Conservation (phyloP, 2,888 invertebrate genomes). For the Strigamia transsilvanica region DNA sequence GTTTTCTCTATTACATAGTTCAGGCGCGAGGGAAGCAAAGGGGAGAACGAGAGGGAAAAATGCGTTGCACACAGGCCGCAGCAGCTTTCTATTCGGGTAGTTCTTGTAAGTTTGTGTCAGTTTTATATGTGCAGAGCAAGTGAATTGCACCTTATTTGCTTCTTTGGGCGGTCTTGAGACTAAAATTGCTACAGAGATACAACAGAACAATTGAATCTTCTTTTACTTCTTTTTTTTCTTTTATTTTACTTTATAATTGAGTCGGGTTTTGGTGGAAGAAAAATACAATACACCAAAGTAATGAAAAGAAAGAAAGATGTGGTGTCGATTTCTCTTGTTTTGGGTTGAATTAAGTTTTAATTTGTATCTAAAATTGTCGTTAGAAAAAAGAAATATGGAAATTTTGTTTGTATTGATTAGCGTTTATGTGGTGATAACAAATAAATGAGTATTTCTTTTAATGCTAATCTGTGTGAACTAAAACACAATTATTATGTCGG, state of each 20-base stretch:
- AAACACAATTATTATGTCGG: no score
- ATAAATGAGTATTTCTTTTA: no score
- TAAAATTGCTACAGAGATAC: background rate
- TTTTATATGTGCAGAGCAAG: background rate
- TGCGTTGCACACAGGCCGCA: background rate
- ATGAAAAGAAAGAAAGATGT: no score
- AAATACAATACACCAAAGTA: no score
- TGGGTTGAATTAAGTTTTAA: no score
- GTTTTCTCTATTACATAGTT: conserved; percentile 2
- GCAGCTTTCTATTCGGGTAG: background rate
- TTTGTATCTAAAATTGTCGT: no score
- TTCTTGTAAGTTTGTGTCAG: conserved; percentile 2
- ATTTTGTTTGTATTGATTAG: no score
- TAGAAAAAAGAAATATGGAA: no score
- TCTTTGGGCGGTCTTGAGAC: background rate
- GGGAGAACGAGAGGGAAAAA: background rate
- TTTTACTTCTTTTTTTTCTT: background rate
- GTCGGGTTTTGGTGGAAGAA: background rate
- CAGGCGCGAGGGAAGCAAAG: background rate
- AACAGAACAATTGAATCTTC: background rate
- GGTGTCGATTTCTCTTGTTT: no score
- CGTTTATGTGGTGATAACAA: no score
- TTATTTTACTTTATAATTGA: background rate
- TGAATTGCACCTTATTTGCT: conserved; percentile 2
- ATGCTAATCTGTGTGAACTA: no score